Percentiles rank a stretch among this genome's conserved stretches.
These are phyloP conservation scores for Atta cephalotes DNA, from an alignment of 1,140 invertebrate genomes.

Conservation along the genomic window DNA sequence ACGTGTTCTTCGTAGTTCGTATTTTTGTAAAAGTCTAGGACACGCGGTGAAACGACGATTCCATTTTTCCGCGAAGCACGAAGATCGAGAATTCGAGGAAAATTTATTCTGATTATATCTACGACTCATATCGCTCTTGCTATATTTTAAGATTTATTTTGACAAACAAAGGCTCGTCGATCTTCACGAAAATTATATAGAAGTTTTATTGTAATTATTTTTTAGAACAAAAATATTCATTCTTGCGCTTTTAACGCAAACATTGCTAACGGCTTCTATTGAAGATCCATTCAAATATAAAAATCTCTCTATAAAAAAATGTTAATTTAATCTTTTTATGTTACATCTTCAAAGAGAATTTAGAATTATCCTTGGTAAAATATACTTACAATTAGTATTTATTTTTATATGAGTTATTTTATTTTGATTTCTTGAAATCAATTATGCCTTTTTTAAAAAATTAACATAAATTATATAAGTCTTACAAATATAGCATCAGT, in stretches of 20 bases:
- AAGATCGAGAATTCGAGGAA: conserved; percentile 36
- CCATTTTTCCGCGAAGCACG: neutral
- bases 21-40: conserved; percentile 39
- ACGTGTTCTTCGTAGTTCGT: conserved; percentile 28
- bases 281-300: no score
- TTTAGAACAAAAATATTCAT: neutral
- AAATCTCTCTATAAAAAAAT: no score
- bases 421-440: no score
- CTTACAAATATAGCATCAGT: no score
- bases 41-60: neutral
- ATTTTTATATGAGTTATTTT: no score
- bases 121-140: neutral
- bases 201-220: neutral
- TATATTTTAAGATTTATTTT: conserved; percentile 21
- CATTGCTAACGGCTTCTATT: no score
- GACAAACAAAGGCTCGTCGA: neutral
- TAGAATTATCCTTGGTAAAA: no score
- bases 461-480: no score
- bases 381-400: no score
- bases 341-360: no score
- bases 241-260: neutral
- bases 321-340: no score
- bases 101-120: neutral
- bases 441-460: no score
- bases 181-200: neutral